Evolutionary conservation across 2,113 vertebrate genomes (phyloP).

Genomic region (Coregonus clupeaformis): DNA sequence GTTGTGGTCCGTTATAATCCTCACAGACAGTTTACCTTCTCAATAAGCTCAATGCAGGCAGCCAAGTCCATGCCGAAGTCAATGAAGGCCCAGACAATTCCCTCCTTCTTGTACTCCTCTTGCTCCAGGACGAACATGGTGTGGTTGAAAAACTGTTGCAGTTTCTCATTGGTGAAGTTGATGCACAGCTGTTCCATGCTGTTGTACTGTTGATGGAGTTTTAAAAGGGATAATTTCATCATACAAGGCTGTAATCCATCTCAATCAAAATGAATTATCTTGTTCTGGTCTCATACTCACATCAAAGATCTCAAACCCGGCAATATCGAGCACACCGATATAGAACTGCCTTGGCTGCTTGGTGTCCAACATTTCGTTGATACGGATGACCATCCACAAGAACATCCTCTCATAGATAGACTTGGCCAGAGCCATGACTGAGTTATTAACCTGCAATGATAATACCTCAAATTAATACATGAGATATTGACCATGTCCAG

Average conservation of each 20-base stretch:
- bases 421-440: slow-evolving; percentile 70
- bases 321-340: slow-evolving; percentile 35
- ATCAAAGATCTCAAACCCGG: slow-evolving; percentile 42
- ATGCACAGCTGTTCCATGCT: slow-evolving; percentile 82
- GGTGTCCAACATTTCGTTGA: slow-evolving; percentile 33
- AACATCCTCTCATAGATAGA: slow-evolving; percentile 77
- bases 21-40: slow-evolving; percentile 70
- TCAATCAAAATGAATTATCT: no score
- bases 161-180: slow-evolving; percentile 82
- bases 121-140: slow-evolving; percentile 78
- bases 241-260: no score
- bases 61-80: slow-evolving; percentile 89
- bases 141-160: slow-evolving; percentile 82
- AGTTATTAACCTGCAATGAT: slow-evolving; percentile 50
- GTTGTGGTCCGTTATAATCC: not conserved
- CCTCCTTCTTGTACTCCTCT: slow-evolving; percentile 80
- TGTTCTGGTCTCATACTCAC: not conserved
- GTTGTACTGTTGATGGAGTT: slow-evolving; percentile 66
- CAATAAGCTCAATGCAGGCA: slow-evolving; percentile 88
- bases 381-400: slow-evolving; percentile 73
- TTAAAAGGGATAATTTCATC: no score
- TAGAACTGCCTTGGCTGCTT: slow-evolving; percentile 26
- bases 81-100: slow-evolving; percentile 84
- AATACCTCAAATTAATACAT: no score
- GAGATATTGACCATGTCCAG: no score